Evolutionary conservation across 2,888 invertebrate genomes (phyloP).

Genomic region (Oegoconia quadripuncta): DNA sequence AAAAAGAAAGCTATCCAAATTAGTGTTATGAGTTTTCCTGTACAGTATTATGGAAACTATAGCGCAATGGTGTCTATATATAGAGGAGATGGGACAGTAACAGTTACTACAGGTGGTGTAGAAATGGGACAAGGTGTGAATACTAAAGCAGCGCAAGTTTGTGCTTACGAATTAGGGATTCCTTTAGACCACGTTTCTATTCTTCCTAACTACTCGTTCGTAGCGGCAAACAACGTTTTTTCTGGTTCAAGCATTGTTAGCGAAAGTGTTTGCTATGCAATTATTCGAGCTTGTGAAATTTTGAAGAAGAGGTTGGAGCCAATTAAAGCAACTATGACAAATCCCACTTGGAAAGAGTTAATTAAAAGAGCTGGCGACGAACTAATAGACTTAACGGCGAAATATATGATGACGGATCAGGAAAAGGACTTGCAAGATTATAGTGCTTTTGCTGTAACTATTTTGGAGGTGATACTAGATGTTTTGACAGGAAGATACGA

Average conservation of each 20-base stretch:
- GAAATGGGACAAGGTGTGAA: constrained; percentile 90
- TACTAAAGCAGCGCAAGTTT: constrained; percentile 88
- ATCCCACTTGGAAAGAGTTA: constrained; percentile 80
- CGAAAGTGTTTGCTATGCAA: constrained; percentile 78
- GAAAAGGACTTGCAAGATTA: constrained; percentile 74
- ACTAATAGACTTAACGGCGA: constrained; percentile 79
- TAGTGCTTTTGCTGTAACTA: constrained; percentile 78
- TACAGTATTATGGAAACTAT: constrained; percentile 75
- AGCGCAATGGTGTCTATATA: constrained; percentile 82
- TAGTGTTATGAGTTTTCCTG: constrained; percentile 82
- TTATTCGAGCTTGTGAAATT: constrained; percentile 80
- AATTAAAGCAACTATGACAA: constrained; percentile 60
- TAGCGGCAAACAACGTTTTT: constrained; percentile 79
- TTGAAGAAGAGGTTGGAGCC: constrained; percentile 79
- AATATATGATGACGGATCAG: constrained; percentile 78
- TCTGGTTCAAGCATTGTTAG: constrained; percentile 84
- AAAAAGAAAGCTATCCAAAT: constrained; percentile 84
- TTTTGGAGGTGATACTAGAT: constrained; percentile 84
- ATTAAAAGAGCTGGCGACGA: constrained; percentile 73
- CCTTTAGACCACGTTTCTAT: constrained; percentile 80
- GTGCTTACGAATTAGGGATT: constrained; percentile 85
- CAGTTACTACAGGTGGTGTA: constrained; percentile 83
- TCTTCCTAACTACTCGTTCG: constrained; percentile 78
- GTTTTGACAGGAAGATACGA: constrained; percentile 83
- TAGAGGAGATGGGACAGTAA: constrained; percentile 84